These are phyloP conservation scores for Pocillopora meandrina DNA, from an alignment of 92 coral and sea anemone species.

Conservation along the genomic window DNA sequence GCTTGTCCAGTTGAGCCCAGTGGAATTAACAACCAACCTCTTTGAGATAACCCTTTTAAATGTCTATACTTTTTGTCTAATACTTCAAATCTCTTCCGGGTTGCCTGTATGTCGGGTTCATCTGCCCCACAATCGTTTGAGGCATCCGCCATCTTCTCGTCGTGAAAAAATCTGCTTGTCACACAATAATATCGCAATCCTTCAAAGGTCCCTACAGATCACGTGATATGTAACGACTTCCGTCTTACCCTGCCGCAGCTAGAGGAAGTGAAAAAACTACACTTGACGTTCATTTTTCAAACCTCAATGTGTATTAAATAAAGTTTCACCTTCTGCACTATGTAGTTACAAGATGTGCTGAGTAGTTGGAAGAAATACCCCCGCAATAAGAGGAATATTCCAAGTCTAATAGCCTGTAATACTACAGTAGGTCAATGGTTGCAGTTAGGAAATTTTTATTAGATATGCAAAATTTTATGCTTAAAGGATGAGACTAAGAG, in stretches of 20 bases:
- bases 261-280: too few species aligned
- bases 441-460: too few species aligned
- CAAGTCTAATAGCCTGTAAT: too few species aligned
- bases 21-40: slow-evolving; percentile 47
- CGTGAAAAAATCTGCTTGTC: not conserved
- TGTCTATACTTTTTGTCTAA: slow-evolving; percentile 68
- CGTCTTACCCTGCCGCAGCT: not conserved
- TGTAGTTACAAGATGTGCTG: too few species aligned
- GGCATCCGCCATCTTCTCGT: slow-evolving; percentile 53
- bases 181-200: not conserved
- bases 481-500: too few species aligned
- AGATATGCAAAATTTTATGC: too few species aligned
- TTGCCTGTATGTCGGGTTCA: slow-evolving; percentile 26
- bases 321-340: too few species aligned
- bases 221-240: slow-evolving; percentile 39
- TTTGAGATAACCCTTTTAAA: slow-evolving; percentile 69
- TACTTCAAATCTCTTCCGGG: slow-evolving; percentile 41
- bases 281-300: too few species aligned
- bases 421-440: too few species aligned
- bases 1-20: not conserved
- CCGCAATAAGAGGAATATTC: too few species aligned
- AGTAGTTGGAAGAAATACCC: too few species aligned
- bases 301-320: too few species aligned
- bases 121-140: slow-evolving; percentile 6
- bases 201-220: not conserved